Evolutionary conservation across 2,797 vertebrate genomes (phyloP), one percentile per base, ranked within the genome.

Genomic region (Enteromius argenteus): DNA sequence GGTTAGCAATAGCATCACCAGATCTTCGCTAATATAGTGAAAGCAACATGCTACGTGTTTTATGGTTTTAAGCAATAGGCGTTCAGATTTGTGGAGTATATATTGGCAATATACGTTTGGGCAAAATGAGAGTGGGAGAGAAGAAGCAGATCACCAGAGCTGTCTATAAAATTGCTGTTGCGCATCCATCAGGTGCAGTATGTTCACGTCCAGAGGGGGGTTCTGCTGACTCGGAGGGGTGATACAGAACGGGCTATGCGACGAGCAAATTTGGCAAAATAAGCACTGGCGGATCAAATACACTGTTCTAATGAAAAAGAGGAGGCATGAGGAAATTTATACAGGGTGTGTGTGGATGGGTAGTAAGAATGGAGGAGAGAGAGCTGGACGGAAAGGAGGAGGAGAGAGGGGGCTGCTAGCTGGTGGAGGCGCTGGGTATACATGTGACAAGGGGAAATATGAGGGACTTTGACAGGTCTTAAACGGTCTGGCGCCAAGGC

Each of bases 401-500:
- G 85, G 72, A 83, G 90, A 89, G 88, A 85, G 87, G 92, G 91
- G 92, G 93, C 88, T 91, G 93, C 91, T 89, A 88, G 91, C 89
- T 90, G 90, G 88, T 92, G 90, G 91, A 90, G 93, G 94, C 91
- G 92, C 94, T 92, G 93, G 93, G 92, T 94, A 92, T 96, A 94
- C 96, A 95, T 96, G 96, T 97, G 96, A 97, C 97, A 96, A 92
- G 94, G 94, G 96, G 95, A 95, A 96, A 96, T 96, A 97, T 97
- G 97, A 97, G 95, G 96, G 96, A 96, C 96, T 97, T 95, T 97
- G 97, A 97, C 97, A 97, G 96, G 95, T 97, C 96, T 97, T 97
- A 97, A 98, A 97, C 96, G 96, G 96, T 95, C 97, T 98, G 97
- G 97, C 98, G 97, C 98, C 98, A 97, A 94, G 96, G 95, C 95